Base-by-base conservation (phyloP, 2,797 vertebrate genomes). In the Streptopelia turtur region DNA sequence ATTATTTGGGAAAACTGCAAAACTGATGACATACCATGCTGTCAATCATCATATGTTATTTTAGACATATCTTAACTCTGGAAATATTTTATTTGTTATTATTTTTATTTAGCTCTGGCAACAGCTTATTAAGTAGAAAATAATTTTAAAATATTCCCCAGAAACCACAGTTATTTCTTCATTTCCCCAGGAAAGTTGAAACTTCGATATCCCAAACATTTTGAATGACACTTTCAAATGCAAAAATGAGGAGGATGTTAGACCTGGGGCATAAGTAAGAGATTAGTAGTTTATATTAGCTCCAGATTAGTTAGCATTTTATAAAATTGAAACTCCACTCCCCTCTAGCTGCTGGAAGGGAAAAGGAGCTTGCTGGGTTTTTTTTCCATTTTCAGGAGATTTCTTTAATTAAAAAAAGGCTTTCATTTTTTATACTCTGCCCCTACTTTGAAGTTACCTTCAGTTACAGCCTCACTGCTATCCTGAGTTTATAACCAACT, bases 261-360 rank as follows among this genome's bases (percentile, higher is more conserved):
- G 82, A 76, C 84, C 41, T 66, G 50, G 50, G 69, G 84, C 76
- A 78, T 59, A 89, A 77, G 65, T 55, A 75, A 78, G 76, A 91
- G 84, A 93, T 94, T 89, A 85, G 76, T 86, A 71, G 50, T 83
- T 92, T 85, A 76, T 88, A 81, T 77, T 78, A 91, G 27, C 47
- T 96, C 28, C 37, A 65, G 69, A 94, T 94, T 89, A 94, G 56
- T 88, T 83, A 81, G 57, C 57, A 72, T 69, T 90, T 81, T 82
- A 69, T 82, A 93, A 93, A 94, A 94, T 89, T 97, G 87, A 93
- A 93, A 89, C 91, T 95, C 65, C 92, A 93, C 91, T 96, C 76
- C 87, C 95, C 79, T 96, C 89, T 93, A 90, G 91, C 89, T 97
- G 84, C 63, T 97, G 56, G 82, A 94, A 95, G 27, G 43, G 43